phyloP scores from a whole-genome alignment of 2,888 invertebrate species.

The Sinodicranocentrus sp. region DNA sequence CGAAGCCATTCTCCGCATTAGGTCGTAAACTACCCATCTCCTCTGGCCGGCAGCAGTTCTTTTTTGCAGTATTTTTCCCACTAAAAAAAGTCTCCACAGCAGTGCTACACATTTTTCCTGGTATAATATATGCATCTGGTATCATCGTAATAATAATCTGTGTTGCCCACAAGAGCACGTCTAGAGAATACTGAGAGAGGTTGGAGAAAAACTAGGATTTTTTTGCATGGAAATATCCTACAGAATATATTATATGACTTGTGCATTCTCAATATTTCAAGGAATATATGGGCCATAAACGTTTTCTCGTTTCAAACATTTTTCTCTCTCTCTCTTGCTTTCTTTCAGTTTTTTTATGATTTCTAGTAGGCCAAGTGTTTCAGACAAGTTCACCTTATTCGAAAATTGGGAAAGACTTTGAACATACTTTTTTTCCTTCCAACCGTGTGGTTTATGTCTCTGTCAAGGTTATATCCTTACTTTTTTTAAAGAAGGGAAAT shows the following conservation, averaged over 20 bases:
- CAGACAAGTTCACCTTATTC: slow-evolving; percentile 18
- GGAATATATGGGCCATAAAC: slow-evolving; percentile 49
- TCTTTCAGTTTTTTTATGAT: not conserved
- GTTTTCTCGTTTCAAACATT: slow-evolving; percentile 17
- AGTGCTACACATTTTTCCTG: no score
- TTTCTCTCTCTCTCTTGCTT: slow-evolving; percentile 3
- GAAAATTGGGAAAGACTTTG: slow-evolving; percentile 9
- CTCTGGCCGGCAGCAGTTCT: slow-evolving; percentile 27
- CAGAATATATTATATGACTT: not conserved
- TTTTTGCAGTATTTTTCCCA: no score
- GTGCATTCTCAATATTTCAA: slow-evolving; percentile 31
- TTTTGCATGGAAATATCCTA: not conserved
- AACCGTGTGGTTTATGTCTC: not conserved
- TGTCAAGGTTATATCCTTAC: not conserved
- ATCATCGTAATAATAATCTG: slow-evolving; percentile 46
- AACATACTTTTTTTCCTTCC: not conserved
- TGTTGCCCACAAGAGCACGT: slow-evolving; percentile 24
- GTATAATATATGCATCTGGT: slow-evolving; percentile 45
- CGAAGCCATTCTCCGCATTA: slow-evolving; percentile 32
- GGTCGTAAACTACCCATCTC: slow-evolving; percentile 54
- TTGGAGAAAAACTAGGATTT: slow-evolving; percentile 23
- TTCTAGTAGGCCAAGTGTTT: not conserved
- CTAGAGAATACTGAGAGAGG: not conserved
- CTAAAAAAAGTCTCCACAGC: no score
- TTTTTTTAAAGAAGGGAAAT: not conserved